Evolutionary conservation across 2,113 vertebrate species (phyloP), one percentile per base, ranked within the genome.

Genomic region (Blennius ocellaris): DNA sequence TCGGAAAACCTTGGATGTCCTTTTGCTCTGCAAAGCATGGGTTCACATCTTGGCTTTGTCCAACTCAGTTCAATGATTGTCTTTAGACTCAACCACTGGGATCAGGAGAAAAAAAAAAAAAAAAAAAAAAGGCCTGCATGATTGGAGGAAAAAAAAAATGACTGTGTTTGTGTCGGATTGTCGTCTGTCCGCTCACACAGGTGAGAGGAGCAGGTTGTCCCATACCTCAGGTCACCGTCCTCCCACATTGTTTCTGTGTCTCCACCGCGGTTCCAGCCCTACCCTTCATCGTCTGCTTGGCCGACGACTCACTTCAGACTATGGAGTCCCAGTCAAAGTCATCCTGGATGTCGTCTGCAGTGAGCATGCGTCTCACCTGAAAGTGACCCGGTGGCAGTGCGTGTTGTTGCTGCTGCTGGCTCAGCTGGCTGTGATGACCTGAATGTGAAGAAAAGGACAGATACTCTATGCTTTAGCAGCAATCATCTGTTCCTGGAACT

Each of bases 301-400:
- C 11, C 5, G 5, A 9, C 0, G 8, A 48, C 63, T 61, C 39
- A 3, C 21, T 57, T 94, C 94, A 96, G 73, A 96, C 95, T 60
- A 96, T 96, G 65, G 95, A 96, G 93, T 96, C 95, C 95, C 95
- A 96, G 91, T 96, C 95, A 76, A 96, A 96, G 84, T 96, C 95
- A 47, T 96, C 95, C 89, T 96, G 95, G 90, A 96, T 96, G 86
- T 96, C 95, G 15, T 96, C 95, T 3, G 93, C 87, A 59, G 94
- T 84, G 58, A 94, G 94, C 92, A 96, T 91, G 69, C 95, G 95
- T 48, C 95, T 94, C 90, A 96, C 95, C 88, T 94, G 94, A 90
- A 95, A 96, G 92, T 94, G 95, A 81, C 90, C 92, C 8, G 94
- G 93, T 57, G 94, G 90, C 78, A 96, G 92, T 86, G 95, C 89